Evolutionary conservation across 2,113 vertebrate genomes (phyloP), one percentile per base, ranked within the genome.

Genomic region (Catharus bicknelli): DNA sequence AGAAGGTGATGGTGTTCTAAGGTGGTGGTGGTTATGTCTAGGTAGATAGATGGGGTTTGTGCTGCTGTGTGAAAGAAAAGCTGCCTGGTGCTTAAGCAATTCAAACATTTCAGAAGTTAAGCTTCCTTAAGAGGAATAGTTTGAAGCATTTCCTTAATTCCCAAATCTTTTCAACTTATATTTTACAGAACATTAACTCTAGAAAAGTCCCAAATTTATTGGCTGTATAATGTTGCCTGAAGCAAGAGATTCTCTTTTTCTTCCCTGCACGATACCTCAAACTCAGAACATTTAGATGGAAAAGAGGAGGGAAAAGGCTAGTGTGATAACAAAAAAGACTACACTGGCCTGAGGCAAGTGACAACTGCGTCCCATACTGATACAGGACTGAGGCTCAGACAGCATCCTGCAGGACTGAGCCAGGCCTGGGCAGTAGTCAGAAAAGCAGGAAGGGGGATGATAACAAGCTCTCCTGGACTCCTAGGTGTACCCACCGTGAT

Each of bases 201-300:
- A 90, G 75, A 94, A 92, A 91, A 88, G 79, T 95, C 87, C 4
- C 40, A 32, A 43, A 90, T 93, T 96, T 86, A 81, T 88, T 94
- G 43, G 29, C 72, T 93, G 75, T 4, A 1, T 86, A 78, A 72
- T 68, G 30, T 48, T 1, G 9, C 88, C 68, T 70, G 36, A 88
- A 93, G 80, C 57, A 86, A 83, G 48, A 86, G 29, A 86, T 91
- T 88, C 40, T 85, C 66, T 85, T 78, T 86, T 62, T 79, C 38
- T 81, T 88, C n/a, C 29, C 62, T 66, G 42, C 29, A 16, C 1
- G 21, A 8, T 80, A 62, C 32, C 45, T 88, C 0, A 0, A 77
- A 51, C 53, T 93, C 19, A 38, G 59, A 86, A 92, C 88, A 94
- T 79, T 79, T 55, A 45, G 40, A 83, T 57, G 45, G 25, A 76